Base-by-base conservation (phyloP, 2,888 invertebrate species). In the Podabrus alpinus region DNA sequence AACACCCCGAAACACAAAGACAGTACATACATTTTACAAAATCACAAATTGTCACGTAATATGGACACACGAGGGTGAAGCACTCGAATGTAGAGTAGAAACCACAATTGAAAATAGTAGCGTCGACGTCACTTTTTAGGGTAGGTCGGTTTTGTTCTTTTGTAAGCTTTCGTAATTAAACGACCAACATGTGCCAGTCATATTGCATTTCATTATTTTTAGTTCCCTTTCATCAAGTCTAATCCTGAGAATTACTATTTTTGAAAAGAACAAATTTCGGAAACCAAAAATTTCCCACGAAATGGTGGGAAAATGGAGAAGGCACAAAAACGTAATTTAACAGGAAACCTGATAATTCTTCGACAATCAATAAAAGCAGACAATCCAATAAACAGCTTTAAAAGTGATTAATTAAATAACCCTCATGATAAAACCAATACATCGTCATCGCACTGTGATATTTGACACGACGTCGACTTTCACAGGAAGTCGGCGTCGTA, bases 11-110 rank as follows among this genome's bases (percentile, higher is more conserved):
- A 29, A 61, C 29, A 74, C 68, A 71, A 72, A 72, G 70, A 74
- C 71, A 74, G 68, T 68, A 76, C 76, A 71, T 72, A 76, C 73
- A 66, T 62, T 71, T 68, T 19, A 72, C 59, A 72, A 73, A 76
- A 73, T 73, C 71, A 73, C 76, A 76, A 73, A 76, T 76, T 71
- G 76, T 76, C 76, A 76, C 76, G 71, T 76, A 76, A 73, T 76
- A 70, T 62, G 60, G 62, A 70, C 15, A 64, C 62, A 62, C 19
- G 62, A 69, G 75, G 75, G 70, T 16, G 66, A 68, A 64, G 61
- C 45, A 68, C 71, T 62, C 19, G 1, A 66, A 66, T 13, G 29
- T 29, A 19, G 15, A 62, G 19, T 62, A 19, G 19, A 62, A 62
- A 19, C 62, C 62, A 62, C 62, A 62, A 62, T 19, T 17, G 19